A percentile compares a stretch with the other conserved stretches of the same genome.
Evolutionary conservation across 1,140 invertebrate species (phyloP).

Genomic region (Bombus pascuorum): DNA sequence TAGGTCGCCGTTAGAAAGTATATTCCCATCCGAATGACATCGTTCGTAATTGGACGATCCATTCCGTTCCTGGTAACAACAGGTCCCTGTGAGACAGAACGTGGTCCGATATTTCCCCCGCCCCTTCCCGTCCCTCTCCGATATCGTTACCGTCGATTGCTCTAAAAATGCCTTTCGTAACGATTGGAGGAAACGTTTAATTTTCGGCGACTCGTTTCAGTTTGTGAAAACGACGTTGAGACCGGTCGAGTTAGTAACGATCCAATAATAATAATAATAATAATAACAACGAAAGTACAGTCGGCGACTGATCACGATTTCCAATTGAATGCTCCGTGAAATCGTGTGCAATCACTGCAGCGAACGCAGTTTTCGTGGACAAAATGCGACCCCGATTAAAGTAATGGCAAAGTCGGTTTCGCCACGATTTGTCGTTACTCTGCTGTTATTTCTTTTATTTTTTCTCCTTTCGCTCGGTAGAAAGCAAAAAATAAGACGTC

Average conservation of each 20-base stretch:
- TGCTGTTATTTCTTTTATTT: neutral
- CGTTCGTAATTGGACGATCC: conserved; percentile 31
- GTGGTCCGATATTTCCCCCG: neutral
- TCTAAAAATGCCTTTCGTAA: neutral
- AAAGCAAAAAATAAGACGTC: neutral
- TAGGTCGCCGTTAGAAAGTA: conserved; percentile 13
- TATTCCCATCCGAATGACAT: neutral
- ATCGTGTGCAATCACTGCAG: neutral
- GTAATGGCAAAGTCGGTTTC: conserved; percentile 24
- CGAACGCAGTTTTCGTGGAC: conserved; percentile 1
- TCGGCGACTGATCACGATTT: conserved; percentile 25
- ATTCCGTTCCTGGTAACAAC: neutral
- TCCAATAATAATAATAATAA: neutral
- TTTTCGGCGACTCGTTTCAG: conserved; percentile 13
- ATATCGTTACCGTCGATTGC: neutral
- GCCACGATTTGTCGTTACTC: conserved; percentile 2
- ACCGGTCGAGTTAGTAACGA: neutral
- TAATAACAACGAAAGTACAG: neutral
- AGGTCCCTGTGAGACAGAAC: neutral
- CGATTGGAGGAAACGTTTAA: neutral
- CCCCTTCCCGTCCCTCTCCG: too few relatives aligned
- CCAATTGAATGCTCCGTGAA: conserved; percentile 20
- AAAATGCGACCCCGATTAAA: neutral
- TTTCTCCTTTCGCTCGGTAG: too few relatives aligned
- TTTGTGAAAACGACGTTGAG: too few relatives aligned